Evolutionary conservation across 53 echinoderm and acorn worm genomes (phyloP).

Genomic region (Arbacia lixula): DNA sequence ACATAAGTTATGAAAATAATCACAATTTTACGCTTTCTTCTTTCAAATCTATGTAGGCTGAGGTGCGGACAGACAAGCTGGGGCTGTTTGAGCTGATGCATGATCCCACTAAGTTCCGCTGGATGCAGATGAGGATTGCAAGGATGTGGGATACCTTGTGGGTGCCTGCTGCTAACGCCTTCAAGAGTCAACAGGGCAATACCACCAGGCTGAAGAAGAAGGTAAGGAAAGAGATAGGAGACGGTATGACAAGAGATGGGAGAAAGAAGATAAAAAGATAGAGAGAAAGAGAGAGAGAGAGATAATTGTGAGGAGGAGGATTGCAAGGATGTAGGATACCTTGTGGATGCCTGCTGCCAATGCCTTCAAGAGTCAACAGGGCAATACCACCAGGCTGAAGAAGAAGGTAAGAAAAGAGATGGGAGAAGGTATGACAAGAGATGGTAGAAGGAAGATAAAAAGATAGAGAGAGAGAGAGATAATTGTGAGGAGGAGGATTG

Average conservation of each 20-base stretch:
- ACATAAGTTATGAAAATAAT: background rate
- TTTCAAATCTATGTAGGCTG: conserved; percentile 57
- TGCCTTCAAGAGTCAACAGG: conserved; percentile 59
- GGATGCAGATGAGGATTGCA: conserved; percentile 82
- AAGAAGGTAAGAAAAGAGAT: conserved; percentile 96
- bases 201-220: conserved; percentile 75
- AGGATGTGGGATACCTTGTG: conserved; percentile 92
- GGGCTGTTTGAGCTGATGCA: conserved; percentile 72
- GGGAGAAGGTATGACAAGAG: too few relatives aligned
- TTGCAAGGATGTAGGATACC: conserved; percentile 85
- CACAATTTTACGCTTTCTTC: background rate
- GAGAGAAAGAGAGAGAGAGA: too few relatives aligned
- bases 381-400: conserved; percentile 64
- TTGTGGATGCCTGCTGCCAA: conserved; percentile 87
- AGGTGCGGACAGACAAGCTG: conserved; percentile 64
- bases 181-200: conserved; percentile 64
- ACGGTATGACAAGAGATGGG: too few relatives aligned
- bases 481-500: conserved; percentile 76
- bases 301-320: conserved; percentile 82
- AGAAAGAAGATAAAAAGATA: too few relatives aligned
- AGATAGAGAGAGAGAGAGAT: too few relatives aligned
- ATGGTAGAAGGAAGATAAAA: too few relatives aligned
- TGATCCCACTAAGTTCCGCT: conserved; percentile 80
- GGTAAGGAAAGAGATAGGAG: too few relatives aligned
- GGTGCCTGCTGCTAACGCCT: conserved; percentile 78